Evolutionary conservation across 1,140 invertebrate species (phyloP), one percentile per base, ranked within the genome.

Genomic region (Semibalanus balanoides): DNA sequence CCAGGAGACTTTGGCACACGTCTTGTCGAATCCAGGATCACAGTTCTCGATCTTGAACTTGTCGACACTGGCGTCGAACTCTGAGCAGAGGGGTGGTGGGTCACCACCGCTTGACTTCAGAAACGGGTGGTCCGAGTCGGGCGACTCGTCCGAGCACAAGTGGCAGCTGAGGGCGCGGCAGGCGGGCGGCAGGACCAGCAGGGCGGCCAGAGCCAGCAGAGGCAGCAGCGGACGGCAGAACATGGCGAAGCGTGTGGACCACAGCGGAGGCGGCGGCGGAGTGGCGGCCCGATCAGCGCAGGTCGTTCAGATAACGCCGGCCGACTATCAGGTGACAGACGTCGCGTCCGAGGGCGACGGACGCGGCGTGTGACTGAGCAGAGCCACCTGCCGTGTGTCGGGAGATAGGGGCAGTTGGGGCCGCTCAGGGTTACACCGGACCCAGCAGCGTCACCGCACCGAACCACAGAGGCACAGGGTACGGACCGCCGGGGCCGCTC

Each of bases 211-310:
- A 19, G 51, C 51, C 51, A 64, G 51, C 51, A 64, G 51, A 7
- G 51, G 51, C 51, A 64, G 11, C 51, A 64, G 51, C 51, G 51
- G 51, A 40, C 35, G 35, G 51, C 51, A 19, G 51, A 11, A 19
- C 51, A 64, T 64, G 51, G 51, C 51, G 51, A 19, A 14, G 51
- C 7, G 1, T 40, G 35, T 17, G 35, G 5, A 40, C 35, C 35
- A 7, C 35, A 74, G 76, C 31, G 76, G 35, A 11, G 75, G 31
- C 69, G 28, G 28, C 30, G 51, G 75, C 5, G 17, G 40, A 75
- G 74, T n/a, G 74, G 72, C 7, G 19, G 40, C 30, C 17, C 7
- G 7, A 31, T 5, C 31, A 28, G 72, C 30, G 75, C n/a, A n/a
- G n/a, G n/a, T n/a, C n/a, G n/a, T n/a, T n/a, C n/a, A n/a, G n/a